Evolutionary conservation across 2,888 invertebrate genomes (phyloP).

Genomic region (Ectemnius cavifrons): DNA sequence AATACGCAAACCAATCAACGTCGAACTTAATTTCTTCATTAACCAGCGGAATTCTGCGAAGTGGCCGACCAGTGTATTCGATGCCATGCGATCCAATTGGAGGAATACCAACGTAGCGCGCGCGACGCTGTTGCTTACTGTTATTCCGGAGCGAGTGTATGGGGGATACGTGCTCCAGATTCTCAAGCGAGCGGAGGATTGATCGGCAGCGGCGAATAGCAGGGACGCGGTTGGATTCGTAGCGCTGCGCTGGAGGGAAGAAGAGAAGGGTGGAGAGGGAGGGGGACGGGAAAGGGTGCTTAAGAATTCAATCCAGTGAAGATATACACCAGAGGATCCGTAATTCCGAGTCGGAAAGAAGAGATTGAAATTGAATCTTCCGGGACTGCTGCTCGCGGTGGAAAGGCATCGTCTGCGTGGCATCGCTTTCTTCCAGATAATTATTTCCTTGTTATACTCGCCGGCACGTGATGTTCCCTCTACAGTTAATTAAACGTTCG

Average conservation of each 20-base stretch:
- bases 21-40: too few relatives aligned
- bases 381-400: not conserved
- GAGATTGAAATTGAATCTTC: conserved; percentile 42
- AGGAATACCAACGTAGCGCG: not conserved
- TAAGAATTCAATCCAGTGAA: conserved; percentile 57
- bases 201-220: conserved; percentile 39
- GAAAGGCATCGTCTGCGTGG: not conserved
- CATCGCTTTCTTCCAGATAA: not conserved
- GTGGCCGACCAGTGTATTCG: not conserved
- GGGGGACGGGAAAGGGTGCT: conserved; percentile 41
- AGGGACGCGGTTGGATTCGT: conserved; percentile 27
- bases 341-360: conserved; percentile 53
- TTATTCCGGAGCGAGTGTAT: conserved; percentile 1
- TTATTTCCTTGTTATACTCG: conserved; percentile 1
- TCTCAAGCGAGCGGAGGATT: conserved; percentile 45
- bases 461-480: not conserved
- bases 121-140: too few relatives aligned
- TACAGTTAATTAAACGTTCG: not conserved
- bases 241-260: too few relatives aligned
- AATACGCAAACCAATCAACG: too few relatives aligned
- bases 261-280: not conserved
- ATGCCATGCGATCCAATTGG: not conserved
- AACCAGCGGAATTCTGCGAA: too few relatives aligned
- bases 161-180: conserved; percentile 44
- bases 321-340: conserved; percentile 53